Base-by-base conservation (phyloP, 2,888 invertebrate genomes). In the Synanthedon myopaeformis region DNA sequence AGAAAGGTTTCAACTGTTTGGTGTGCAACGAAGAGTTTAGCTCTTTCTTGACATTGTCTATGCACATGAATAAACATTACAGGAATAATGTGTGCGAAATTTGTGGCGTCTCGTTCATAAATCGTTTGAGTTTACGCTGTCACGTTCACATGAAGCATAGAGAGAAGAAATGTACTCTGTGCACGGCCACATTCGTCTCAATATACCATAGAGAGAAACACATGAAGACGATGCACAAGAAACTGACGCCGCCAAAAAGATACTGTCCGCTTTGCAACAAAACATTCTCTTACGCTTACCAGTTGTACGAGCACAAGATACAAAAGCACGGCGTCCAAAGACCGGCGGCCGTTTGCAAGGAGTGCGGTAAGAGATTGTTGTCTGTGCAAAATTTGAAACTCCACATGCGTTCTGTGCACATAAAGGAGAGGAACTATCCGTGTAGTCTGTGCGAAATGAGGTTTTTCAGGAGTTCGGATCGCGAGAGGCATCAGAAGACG, bases 51-150 rank as follows among this genome's bases (percentile, higher is more conserved):
- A 58, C 66, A 0, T 42, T 79, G 19, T 63, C 67, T 0, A 64
- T 69, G 3, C 78, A 78, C 35, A 78, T 77, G 78, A 73, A 78
- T 41, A 56, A 53, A 0, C 78, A 78, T 54, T 75, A 66, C 5
- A 64, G 59, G 0, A 68, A 70, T 48, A 69, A 77, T 45, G 69
- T 77, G 0, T 78, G 78, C 4, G 77, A 77, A 5, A 65, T 59
- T 0, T 78, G 78, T 45, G 78, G 76, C 0, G 53, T 58, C 0
- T 68, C 70, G 0, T 78, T 68, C 53, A 74, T 71, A 0, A 78
- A 74, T 42, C 58, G 72, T 0, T 8, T 64, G 0, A 72, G 73
- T 42, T 54, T 80, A 2, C 57, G 74, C 1, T 58, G 61, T 6
- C 80, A 80, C 14, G 59, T 74, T 0, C 59, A 62, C 5, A 56